phyloP scores from a whole-genome alignment of 2,888 invertebrate species.

The Hetaerina titia region DNA sequence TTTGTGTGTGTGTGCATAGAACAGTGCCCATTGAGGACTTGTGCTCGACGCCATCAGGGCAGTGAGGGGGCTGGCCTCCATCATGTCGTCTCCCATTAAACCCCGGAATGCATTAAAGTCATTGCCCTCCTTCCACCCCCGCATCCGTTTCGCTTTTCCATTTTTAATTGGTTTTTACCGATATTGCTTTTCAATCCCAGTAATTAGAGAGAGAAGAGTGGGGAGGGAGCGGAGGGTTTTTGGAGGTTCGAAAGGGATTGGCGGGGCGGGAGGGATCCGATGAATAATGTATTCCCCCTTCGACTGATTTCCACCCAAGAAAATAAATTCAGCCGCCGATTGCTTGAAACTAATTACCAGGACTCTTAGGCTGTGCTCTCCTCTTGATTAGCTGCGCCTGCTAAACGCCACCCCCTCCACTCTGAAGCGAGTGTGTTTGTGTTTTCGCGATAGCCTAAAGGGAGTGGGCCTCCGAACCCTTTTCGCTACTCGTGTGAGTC shows the following conservation, averaged over 20 bases:
- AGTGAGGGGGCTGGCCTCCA: neutral
- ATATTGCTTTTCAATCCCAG: constrained; percentile 62
- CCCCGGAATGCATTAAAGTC: constrained; percentile 33
- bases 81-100: neutral
- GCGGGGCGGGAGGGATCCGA: constrained; percentile 29
- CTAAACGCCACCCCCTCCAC: neutral
- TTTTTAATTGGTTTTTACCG: constrained; percentile 66
- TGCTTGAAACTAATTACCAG: constrained; percentile 63
- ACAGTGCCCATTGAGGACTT: too few relatives aligned
- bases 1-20: too few relatives aligned
- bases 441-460: neutral
- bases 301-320: constrained; percentile 56
- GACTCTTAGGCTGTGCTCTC: constrained; percentile 40
- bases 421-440: neutral
- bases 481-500: neutral
- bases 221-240: neutral
- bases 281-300: constrained; percentile 56
- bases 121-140: neutral
- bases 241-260: neutral
- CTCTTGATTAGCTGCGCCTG: constrained; percentile 51
- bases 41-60: too few relatives aligned
- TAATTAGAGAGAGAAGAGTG: constrained; percentile 41
- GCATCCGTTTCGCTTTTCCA: neutral
- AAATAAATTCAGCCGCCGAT: constrained; percentile 64
- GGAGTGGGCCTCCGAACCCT: neutral